A percentile compares a stretch with the other conserved stretches of the same genome.
Conservation (phyloP, 2,888 invertebrate species). For the Amphipoea lucens region DNA sequence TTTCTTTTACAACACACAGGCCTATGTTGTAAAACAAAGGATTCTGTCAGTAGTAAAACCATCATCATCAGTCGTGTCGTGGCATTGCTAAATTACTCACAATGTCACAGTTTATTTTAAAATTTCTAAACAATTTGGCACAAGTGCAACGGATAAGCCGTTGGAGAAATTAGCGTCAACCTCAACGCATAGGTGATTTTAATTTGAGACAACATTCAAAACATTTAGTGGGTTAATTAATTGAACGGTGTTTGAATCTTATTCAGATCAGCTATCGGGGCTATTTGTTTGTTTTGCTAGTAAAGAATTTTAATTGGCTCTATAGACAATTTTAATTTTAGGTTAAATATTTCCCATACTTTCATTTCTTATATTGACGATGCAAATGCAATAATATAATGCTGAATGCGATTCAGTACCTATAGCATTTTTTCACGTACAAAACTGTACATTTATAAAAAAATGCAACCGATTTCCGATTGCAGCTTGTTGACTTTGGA, state of each 20-base stretch:
- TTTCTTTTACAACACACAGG: background rate
- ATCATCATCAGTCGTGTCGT: conserved; percentile 35
- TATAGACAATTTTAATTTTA: background rate
- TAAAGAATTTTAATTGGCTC: conserved; percentile 21
- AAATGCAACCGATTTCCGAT: too few species aligned
- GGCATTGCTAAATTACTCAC: conserved; percentile 65
- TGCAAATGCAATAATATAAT: too few species aligned
- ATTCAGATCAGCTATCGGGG: conserved; percentile 6
- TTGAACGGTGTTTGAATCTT: conserved; percentile 21
- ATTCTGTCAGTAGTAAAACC: conserved; percentile 43
- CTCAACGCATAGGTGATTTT: conserved; percentile 35
- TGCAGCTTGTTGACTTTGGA: too few species aligned
- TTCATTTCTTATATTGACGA: too few species aligned
- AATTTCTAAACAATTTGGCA: conserved; percentile 70
- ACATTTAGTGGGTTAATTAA: conserved; percentile 53
- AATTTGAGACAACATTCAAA: conserved; percentile 48
- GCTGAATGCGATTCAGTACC: too few species aligned
- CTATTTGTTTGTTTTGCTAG: conserved; percentile 17
- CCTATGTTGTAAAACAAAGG: conserved; percentile 43
- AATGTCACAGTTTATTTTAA: conserved; percentile 71
- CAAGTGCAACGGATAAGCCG: conserved; percentile 53
- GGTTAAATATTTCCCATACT: background rate
- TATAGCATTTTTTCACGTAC: too few species aligned
- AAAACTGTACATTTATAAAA: too few species aligned
- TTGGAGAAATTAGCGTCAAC: conserved; percentile 59